Evolutionary conservation across 2,888 invertebrate genomes (phyloP).

Genomic region (Luffia ferchaultella): DNA sequence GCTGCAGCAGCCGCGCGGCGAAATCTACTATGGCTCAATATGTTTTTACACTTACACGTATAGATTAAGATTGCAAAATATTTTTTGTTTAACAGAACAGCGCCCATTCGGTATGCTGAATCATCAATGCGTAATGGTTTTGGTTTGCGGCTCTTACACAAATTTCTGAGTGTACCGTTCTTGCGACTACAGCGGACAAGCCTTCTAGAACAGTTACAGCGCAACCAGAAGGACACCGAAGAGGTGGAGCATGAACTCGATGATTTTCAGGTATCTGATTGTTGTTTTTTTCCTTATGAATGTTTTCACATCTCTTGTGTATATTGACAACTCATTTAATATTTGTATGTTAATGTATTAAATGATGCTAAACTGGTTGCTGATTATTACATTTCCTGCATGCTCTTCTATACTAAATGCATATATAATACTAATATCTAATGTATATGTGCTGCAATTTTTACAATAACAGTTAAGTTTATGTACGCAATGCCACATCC

Average conservation of each 20-base stretch:
- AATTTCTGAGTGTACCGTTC: constrained; percentile 95
- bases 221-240: constrained; percentile 82
- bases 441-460: too few species aligned
- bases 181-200: constrained; percentile 88
- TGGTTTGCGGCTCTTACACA: constrained; percentile 90
- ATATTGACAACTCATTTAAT: background rate
- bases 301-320: background rate
- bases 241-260: constrained; percentile 79
- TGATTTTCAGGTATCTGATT: constrained; percentile 68
- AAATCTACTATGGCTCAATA: background rate
- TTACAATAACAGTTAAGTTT: too few species aligned
- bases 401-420: too few species aligned
- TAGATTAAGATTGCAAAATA: background rate
- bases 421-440: too few species aligned
- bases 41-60: background rate
- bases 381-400: too few species aligned
- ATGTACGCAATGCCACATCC: too few species aligned
- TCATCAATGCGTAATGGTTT: constrained; percentile 96
- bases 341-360: too few species aligned
- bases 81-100: constrained; percentile 41
- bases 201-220: constrained; percentile 81
- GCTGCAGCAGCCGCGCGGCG: background rate
- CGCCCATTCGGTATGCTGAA: constrained; percentile 86
- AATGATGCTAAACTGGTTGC: too few species aligned
- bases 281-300: background rate